phyloP scores from a whole-genome alignment of 1,140 invertebrate genomes.

The Branchinecta lindahli region DNA sequence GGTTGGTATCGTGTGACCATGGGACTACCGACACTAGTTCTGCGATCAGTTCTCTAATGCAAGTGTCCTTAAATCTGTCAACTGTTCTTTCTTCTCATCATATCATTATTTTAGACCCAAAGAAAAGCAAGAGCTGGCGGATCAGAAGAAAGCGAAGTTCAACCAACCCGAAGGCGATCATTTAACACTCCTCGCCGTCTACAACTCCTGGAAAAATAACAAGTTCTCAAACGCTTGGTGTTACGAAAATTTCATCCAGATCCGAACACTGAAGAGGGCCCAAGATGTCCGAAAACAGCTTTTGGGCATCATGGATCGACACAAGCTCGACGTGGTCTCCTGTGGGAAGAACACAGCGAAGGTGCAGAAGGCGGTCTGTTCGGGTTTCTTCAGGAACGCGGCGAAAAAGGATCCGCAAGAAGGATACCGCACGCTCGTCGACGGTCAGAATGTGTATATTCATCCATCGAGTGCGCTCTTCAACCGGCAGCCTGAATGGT shows the following conservation, averaged over 20 bases:
- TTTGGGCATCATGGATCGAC: slow-evolving; percentile 92
- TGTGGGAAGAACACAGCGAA: slow-evolving; percentile 88
- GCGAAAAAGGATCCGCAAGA: slow-evolving; percentile 99
- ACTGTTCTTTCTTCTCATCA: no score
- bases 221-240: slow-evolving; percentile 99
- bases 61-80: no score
- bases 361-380: slow-evolving; percentile 96
- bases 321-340: slow-evolving; percentile 92
- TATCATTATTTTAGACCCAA: slow-evolving; percentile 58
- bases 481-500: slow-evolving; percentile 96
- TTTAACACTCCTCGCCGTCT: slow-evolving; percentile 90
- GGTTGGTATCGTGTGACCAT: no score
- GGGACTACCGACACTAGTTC: no score
- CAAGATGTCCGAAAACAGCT: slow-evolving; percentile 98
- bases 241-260: slow-evolving; percentile 99
- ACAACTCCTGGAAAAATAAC: slow-evolving; percentile 99
- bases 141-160: slow-evolving; percentile 98
- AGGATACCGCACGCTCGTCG: slow-evolving; percentile 91
- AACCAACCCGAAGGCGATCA: slow-evolving; percentile 98
- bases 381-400: slow-evolving; percentile 96
- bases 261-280: slow-evolving; percentile 84
- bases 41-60: no score
- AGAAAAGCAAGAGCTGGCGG: slow-evolving; percentile 93
- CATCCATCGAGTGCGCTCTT: slow-evolving; percentile 96
- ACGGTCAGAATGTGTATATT: slow-evolving; percentile 97